A percentile compares a stretch with the other conserved stretches of the same genome.
These are phyloP conservation scores for Panurus biarmicus DNA, from an alignment of 2,113 vertebrate genomes.

Conservation along the genomic window DNA sequence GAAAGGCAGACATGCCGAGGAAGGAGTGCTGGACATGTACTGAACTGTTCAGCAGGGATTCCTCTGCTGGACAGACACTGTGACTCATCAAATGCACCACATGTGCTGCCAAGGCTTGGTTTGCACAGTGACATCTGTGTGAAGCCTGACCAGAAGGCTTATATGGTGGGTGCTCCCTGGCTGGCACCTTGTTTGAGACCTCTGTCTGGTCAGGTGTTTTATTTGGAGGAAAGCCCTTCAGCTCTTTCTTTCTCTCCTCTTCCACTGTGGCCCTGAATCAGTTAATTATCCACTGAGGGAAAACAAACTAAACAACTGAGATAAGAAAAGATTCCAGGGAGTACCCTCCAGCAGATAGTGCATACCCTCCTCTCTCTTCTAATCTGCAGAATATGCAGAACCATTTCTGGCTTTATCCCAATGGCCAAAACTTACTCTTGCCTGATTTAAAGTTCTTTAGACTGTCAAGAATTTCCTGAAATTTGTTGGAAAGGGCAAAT, in stretches of 20 bases:
- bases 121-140: neutral
- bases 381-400: neutral
- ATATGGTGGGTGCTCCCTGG: neutral
- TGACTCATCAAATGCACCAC: neutral
- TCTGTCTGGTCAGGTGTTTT: neutral
- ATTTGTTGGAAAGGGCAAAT: neutral
- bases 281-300: neutral
- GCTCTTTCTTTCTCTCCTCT: neutral
- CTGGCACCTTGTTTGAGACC: neutral
- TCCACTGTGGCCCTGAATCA: neutral
- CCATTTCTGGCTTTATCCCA: neutral
- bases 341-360: neutral
- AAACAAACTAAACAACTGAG: neutral
- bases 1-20: neutral
- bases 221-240: neutral
- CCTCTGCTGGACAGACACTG: neutral
- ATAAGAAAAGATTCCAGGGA: neutral
- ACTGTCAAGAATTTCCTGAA: neutral
- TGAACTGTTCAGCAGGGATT: neutral
- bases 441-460: neutral
- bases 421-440: neutral
- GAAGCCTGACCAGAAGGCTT: neutral
- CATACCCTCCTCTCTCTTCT: neutral
- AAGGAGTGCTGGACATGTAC: neutral
- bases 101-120: rapidly evolving